Conservation (phyloP, 2,113 vertebrate genomes). For the Dasypus novemcinctus region DNA sequence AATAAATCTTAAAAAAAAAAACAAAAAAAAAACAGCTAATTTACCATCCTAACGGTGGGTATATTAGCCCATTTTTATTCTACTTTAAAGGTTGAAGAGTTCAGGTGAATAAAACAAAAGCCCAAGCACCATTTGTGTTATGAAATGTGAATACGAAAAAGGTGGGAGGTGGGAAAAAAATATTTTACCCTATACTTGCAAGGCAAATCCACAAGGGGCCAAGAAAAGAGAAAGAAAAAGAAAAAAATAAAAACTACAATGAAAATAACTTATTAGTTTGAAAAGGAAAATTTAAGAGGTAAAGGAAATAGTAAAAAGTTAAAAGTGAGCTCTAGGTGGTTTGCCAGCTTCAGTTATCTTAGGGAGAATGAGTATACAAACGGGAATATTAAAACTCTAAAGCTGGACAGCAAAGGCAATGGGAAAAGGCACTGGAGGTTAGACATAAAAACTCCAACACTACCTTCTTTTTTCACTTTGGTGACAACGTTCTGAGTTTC, state of each 20-base stretch:
- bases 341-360: not conserved
- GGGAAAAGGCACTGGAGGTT: not conserved
- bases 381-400: not conserved
- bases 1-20: too few species aligned
- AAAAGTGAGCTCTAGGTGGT: not conserved
- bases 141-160: not conserved
- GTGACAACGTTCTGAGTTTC: slow-evolving; percentile 82
- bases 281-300: not conserved
- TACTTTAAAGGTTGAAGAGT: not conserved
- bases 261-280: not conserved
- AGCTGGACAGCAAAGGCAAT: not conserved
- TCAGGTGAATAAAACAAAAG: slow-evolving; percentile 24
- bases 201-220: not conserved
- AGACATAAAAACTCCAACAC: not conserved
- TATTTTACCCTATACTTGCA: not conserved
- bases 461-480: slow-evolving; percentile 86
- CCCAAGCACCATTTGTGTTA: not conserved
- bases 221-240: not conserved
- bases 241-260: not conserved
- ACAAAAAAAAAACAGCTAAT: too few species aligned
- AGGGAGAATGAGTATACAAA: not conserved
- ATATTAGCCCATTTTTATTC: not conserved
- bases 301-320: not conserved
- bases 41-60: not conserved
- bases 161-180: not conserved